Percentiles rank a stretch among this genome's conserved stretches.
phyloP scores from a whole-genome alignment of 1,140 invertebrate species.

The Xylocopa sonorina region DNA sequence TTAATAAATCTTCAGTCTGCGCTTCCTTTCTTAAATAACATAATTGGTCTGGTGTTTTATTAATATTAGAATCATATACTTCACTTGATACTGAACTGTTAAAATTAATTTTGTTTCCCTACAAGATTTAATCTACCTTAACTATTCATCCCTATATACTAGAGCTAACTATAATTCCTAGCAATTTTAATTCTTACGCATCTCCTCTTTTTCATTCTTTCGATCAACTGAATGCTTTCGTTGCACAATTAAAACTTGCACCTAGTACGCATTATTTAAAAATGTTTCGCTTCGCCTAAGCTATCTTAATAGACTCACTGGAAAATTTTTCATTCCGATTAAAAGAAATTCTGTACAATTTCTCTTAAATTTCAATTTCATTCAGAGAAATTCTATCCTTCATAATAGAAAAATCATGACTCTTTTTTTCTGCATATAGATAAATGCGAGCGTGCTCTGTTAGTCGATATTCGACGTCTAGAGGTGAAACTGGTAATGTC shows the following conservation, averaged over 20 bases:
- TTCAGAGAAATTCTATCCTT: too few relatives aligned
- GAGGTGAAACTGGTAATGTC: not conserved
- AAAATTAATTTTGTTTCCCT: constrained; percentile 11
- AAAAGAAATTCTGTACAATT: not conserved
- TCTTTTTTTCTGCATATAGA: too few relatives aligned
- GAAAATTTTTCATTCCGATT: not conserved
- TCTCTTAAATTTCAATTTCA: not conserved
- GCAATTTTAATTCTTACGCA: not conserved
- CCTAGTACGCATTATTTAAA: not conserved
- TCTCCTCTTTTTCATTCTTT: not conserved
- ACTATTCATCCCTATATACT: not conserved
- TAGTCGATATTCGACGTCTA: not conserved
- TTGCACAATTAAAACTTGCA: constrained; percentile 24
- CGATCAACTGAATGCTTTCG: constrained; percentile 6
- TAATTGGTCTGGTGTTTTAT: not conserved
- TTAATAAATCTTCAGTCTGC: constrained; percentile 21
- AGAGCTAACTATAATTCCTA: constrained; percentile 13
- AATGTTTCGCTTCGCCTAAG: not conserved
- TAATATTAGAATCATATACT: not conserved
- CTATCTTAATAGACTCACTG: not conserved
- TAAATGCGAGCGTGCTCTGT: too few relatives aligned
- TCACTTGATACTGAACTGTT: not conserved
- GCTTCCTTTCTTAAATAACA: constrained; percentile 5
- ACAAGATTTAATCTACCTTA: not conserved
- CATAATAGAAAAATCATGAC: too few relatives aligned